Evolutionary conservation across 1,140 invertebrate species (phyloP), one percentile per base, ranked within the genome.

Genomic region (Antheraea mylitta): DNA sequence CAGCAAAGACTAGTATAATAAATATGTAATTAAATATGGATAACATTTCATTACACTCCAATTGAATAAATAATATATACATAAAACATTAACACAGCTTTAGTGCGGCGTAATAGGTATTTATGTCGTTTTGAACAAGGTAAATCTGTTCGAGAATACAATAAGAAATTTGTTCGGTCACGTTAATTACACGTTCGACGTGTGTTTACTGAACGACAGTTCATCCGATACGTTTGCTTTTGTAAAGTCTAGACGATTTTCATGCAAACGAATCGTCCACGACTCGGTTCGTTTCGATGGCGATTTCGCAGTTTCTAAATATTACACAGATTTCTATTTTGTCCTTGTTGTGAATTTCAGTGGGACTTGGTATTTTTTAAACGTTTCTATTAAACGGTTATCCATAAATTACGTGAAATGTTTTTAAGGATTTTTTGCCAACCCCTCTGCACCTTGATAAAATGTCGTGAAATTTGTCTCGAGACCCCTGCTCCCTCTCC

Each of bases 171-270:
- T n/a, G 11, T 9, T 16, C 5, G 16, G 45, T n/a, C 5, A 53
- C 45, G 11, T 5, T n/a, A 53, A 53, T 53, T 53, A 53, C 45
- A 53, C 16, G 45, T 53, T 2, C 45, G 11, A 13, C 38, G 16
- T 16, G 45, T 53, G 45, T 53, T 53, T 53, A 53, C 16, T n/a
- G 9, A n/a, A 16, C 45, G 45, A 13, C 45, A 16, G 11, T 1
- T 53, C 45, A 53, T 53, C 7, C 6, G 13, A 53, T 53, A n/a
- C 45, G 45, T 53, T 53, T 53, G 16, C 45, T 53, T 53, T 53
- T 53, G 45, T 53, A 53, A 53, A 53, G 45, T 53, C 11, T 53
- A 53, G 45, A 53, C 45, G 16, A 53, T 53, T 53, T 53, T 53
- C 45, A 53, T 53, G 45, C 45, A 53, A 53, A 53, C 13, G 16